Conservation (phyloP, 2,888 invertebrate genomes). For the Leptura quadrifasciata region DNA sequence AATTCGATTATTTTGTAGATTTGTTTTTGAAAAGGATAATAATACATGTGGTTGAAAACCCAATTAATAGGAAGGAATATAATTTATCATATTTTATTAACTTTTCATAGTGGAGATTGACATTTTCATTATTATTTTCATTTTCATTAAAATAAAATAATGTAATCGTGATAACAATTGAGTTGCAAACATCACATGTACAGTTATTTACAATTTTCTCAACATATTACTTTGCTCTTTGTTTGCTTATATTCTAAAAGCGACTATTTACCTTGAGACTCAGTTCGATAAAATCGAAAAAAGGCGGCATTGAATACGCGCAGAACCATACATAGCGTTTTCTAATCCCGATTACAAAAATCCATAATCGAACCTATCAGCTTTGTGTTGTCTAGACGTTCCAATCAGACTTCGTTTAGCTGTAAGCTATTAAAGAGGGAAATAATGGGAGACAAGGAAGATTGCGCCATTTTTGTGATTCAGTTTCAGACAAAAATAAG, state of each 20-base stretch:
- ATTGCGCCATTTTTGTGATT: background rate
- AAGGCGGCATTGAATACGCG: conserved; percentile 20
- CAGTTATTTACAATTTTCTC: conserved; percentile 3
- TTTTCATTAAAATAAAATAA: too few species aligned
- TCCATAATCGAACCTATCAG: conserved; percentile 28
- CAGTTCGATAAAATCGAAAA: conserved; percentile 21
- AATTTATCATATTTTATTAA: too few species aligned
- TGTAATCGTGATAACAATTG: too few species aligned
- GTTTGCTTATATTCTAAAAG: background rate
- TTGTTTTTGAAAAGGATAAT: too few species aligned
- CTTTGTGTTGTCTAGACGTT: conserved; percentile 34
- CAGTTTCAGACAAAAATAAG: background rate
- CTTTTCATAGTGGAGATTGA: too few species aligned
- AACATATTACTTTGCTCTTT: background rate
- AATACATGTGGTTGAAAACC: too few species aligned
- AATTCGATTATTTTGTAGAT: too few species aligned
- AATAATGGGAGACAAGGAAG: background rate
- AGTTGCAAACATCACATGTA: background rate
- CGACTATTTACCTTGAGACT: conserved; percentile 23
- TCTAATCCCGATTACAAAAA: conserved; percentile 32
- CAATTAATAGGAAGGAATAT: too few species aligned
- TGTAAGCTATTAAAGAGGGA: background rate
- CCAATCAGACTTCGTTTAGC: background rate
- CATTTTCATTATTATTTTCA: too few species aligned
- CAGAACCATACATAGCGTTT: conserved; percentile 28